Evolutionary conservation across 2,113 vertebrate species (phyloP), one percentile per base, ranked within the genome.

Genomic region (Entelurus aequoreus): DNA sequence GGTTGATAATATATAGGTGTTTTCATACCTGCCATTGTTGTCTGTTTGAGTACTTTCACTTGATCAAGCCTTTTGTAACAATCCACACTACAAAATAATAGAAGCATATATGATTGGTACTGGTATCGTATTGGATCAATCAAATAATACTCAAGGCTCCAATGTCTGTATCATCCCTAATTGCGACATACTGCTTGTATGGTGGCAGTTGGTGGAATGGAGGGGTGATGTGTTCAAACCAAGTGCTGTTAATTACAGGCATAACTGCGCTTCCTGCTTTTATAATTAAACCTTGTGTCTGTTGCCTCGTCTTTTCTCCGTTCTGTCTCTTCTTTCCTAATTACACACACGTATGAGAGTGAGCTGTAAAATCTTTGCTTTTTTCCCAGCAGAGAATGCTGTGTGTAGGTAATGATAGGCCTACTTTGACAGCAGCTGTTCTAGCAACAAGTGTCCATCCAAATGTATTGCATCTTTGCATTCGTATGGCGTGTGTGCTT

Each of bases 221-320:
- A 51, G 59, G 75, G 15, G 7, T 48, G 19, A 50, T 66, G 63
- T 64, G 74, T 75, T 65, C 55, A 69, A 68, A 69, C 66, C 59
- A 57, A 38, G 21, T 68, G 19, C 16, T 7, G 65, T 66, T 83
- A 78, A 83, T 86, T 80, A 86, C 62, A 86, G 77, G 35, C 69
- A 21, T 11, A 62, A 68, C 59, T 2, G 8, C 48, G 8, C 63
- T 61, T 66, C 66, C 50, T 72, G 60, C 67, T 72, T 77, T 76
- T 69, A 59, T 85, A 83, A 85, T 81, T 62, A 76, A 68, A 68
- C 71, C 63, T 51, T 49, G 6, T 5, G 21, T 69, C 48, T 66
- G 56, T 67, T 59, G 57, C 9, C 4, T 19, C 54, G 68, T 71
- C 52, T 75, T 59, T 62, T 65, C 56, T 68, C 35, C 53, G 28